Evolutionary conservation across 2,113 vertebrate genomes (phyloP), one percentile per base, ranked within the genome.

Genomic region (Vicugna pacos): DNA sequence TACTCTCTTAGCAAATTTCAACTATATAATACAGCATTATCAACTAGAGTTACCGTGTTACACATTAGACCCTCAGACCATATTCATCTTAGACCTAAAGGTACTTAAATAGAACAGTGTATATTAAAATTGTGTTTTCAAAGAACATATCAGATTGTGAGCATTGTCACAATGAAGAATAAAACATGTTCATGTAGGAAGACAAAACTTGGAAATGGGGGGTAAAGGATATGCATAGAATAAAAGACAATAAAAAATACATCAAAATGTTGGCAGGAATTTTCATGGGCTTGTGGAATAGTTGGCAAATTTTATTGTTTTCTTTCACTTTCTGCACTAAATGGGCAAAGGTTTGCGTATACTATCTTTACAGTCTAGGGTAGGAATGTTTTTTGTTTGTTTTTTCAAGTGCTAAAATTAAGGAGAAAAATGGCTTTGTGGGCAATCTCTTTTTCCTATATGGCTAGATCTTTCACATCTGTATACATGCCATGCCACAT

Each of bases 311-410:
- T 67, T 58, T 24, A 85, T 1, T 88, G 48, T 62, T 88, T 70
- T 89, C 38, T 46, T 88, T 24, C n/a, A 3, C 17, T 87, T 89
- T 46, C 15, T 48, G 46, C 46, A 73, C 89, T 96, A 70, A 94
- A 60, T 60, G 46, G 70, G 58, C 11, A 52, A 77, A 56, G 80
- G 48, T 84, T 60, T 86, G 14, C 10, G 87, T 30, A 35, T 22
- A 86, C 7, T 62, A 72, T n/a, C 46, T 76, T 95, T 75, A 82
- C 11, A 84, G 11, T 76, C 32, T 84, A 87, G 4, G 6, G 3
- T 42, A 9, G 26, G 9, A 69, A 20, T 28, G 20, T 1, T 6
- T 2, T 4, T 38, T 15, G 52, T 54, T 52, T 79, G 2, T 50
- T 90, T 76, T 79, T 79, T 83, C 19, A 89, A 83, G 20, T 80